Evolutionary conservation across 2,113 vertebrate species (phyloP), one percentile per base, ranked within the genome.

Genomic region (Lutjanus erythropterus): DNA sequence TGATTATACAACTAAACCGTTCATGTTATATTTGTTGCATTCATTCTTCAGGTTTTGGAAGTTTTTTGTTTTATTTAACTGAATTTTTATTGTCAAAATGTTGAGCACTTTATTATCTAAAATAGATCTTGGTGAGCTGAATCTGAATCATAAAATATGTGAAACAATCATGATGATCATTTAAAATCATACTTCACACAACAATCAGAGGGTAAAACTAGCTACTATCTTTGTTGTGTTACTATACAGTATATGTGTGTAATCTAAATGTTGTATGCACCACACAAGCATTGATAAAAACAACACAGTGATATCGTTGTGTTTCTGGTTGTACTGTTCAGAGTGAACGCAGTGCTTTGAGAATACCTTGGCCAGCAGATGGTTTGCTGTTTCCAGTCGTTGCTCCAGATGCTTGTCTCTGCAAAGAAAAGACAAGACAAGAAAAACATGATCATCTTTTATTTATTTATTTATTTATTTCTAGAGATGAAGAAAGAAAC

Each of bases 331-430:
- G 18, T 23, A 27, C 47, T 47, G 53, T 18, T 37, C 14, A 18
- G 7, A 29, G 6, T 39, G 27, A 44, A 6, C 35, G 41, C 46
- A 11, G 31, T 58, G 35, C 19, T 76, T 25, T 11, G 14, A 44
- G 53, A 44, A 56, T 90, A 95, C 95, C 95, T 91, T 94, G 88
- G 86, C 41, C 87, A 78, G 81, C 83, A 83, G 92, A 86, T 72
- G 91, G 85, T 89, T 95, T 94, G 90, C 37, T 89, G 90, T 81
- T 94, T 88, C 91, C 94, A 75, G 84, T 87, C 42, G 59, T 76
- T 15, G 87, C 83, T 89, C 89, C 92, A 44, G 93, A 87, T 89
- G 89, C 86, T 93, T 93, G 91, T 92, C 92, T 95, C 95, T 95
- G 90, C 56, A 88, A 91, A 67, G 44, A 68, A 66, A 84, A 65